Base-by-base conservation (phyloP, 2,113 vertebrate genomes). In the Heliornis fulica region DNA sequence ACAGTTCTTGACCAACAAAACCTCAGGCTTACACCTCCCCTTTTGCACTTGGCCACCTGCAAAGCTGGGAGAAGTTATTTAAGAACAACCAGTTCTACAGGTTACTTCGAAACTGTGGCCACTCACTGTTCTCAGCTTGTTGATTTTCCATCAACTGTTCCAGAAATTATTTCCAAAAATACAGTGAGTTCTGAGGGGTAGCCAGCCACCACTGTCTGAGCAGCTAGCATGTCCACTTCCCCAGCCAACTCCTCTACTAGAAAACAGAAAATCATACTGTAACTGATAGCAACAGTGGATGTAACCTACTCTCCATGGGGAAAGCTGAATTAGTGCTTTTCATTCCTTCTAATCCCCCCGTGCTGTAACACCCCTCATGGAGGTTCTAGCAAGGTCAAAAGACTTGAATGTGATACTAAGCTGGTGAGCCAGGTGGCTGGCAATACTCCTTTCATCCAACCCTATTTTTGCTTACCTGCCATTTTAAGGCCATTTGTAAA, bases 101-200 rank as follows among this genome's bases (percentile, higher is more conserved):
- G 50, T 78, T n/a, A 32, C 75, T 96, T 95, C 90, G 75, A 89
- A 78, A 29, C 28, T 48, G 72, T 88, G 87, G 32, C 53, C 29
- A 31, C 78, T 85, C 29, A 31, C 78, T 85, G 25, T 28, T 87
- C 86, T 87, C 40, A 61, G 45, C 87, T 79, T 87, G 54, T 83
- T 6, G 2, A 70, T 96, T 97, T 97, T 97, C 97, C 97, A 86
- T 84, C 54, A n/a, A 61, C 68, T 25, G 31, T 71, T 97, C 96
- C 97, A 97, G 87, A 80, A 91, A n/a, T 64, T 86, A 91, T 90
- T 95, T 93, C 96, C 95, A 95, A 96, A 97, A 97, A 94, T 92
- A 93, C 89, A 63, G 56, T 6, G 34, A 90, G 80, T 80, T 94
- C 93, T 50, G 69, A 85, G 71, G 32, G 43, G 93, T 84, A 90